Evolutionary conservation across 2,797 vertebrate species (phyloP).

Genomic region (Pogonophryne albipinna): DNA sequence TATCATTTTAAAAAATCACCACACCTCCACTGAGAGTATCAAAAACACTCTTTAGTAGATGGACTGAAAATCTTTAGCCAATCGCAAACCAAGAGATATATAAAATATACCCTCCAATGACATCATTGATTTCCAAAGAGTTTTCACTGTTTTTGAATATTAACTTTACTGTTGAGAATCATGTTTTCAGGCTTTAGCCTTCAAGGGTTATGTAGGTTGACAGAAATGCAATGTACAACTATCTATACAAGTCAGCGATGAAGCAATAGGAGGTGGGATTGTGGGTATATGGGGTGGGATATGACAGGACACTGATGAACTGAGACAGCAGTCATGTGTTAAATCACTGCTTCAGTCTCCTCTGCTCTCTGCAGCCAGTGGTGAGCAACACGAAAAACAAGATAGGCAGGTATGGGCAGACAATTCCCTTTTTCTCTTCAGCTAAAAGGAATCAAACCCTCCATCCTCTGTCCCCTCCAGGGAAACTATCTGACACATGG

Average conservation of each 20-base stretch:
- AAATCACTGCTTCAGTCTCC: constrained; percentile 66
- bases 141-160: not conserved
- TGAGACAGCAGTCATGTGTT: constrained; percentile 72
- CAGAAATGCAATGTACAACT: constrained; percentile 9
- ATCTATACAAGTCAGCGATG: constrained; percentile 31
- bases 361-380: constrained; percentile 53
- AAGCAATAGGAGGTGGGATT: constrained; percentile 37
- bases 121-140: not conserved
- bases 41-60: not conserved
- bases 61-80: not conserved
- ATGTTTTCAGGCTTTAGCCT: not conserved
- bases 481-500: constrained; percentile 57
- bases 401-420: constrained; percentile 60
- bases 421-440: constrained; percentile 44
- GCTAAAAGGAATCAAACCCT: constrained; percentile 46
- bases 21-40: not conserved
- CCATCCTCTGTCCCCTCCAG: not conserved
- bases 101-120: not conserved
- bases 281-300: constrained; percentile 24
- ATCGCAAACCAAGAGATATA: not conserved
- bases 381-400: constrained; percentile 53
- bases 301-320: constrained; percentile 68
- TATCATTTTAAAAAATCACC: not conserved
- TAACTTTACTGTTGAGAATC: not conserved
- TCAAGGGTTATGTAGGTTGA: constrained; percentile 10